These are phyloP conservation scores for Coregonus ussuriensis DNA, from an alignment of 2,797 vertebrate species.

Conservation along the genomic window DNA sequence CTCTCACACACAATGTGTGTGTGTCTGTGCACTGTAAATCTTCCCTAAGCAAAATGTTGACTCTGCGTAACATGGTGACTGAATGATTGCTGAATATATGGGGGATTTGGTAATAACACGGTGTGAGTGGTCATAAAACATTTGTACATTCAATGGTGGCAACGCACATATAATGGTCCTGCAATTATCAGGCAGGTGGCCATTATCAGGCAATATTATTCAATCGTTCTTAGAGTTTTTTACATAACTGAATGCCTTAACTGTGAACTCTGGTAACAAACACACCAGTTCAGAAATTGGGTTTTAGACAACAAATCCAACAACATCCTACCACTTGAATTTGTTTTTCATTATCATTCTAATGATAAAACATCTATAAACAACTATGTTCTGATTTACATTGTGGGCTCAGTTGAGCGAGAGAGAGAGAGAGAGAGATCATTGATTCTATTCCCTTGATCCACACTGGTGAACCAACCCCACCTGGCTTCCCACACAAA, in stretches of 20 bases:
- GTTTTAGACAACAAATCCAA: not conserved
- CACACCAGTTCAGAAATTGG: not conserved
- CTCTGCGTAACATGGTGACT: no score
- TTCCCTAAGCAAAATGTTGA: no score
- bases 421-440: no score
- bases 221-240: not conserved
- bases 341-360: not conserved
- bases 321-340: not conserved
- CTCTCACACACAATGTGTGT: no score
- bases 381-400: not conserved
- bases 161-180: no score
- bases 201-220: no score
- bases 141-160: no score
- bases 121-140: no score
- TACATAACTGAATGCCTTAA: not conserved
- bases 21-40: no score
- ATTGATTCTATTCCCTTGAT: constrained; percentile 5
- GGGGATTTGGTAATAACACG: no score
- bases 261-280: not conserved
- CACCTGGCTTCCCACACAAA: not conserved
- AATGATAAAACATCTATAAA: not conserved
- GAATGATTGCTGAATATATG: no score
- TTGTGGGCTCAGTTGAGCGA: not conserved
- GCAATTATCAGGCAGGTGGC: no score
- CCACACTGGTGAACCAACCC: constrained; percentile 8